Percentiles rank a stretch among this genome's conserved stretches.
phyloP scores from a whole-genome alignment of 2,888 invertebrate species.

The Microctonus hyperodae region DNA sequence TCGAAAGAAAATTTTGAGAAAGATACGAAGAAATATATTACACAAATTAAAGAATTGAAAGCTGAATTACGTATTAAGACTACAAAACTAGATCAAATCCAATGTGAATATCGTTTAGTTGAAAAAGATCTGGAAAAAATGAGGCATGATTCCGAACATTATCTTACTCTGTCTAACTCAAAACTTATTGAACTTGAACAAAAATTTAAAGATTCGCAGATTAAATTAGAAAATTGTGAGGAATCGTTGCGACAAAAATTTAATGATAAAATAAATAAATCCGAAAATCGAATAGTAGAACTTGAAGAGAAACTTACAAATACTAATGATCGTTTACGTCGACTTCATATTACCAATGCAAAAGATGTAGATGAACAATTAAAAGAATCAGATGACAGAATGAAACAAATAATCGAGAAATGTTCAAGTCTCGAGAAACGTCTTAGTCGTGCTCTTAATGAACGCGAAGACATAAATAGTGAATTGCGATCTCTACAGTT shows the following conservation, averaged over 20 bases:
- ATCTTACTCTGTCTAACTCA: conserved; percentile 41
- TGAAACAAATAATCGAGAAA: conserved; percentile 50
- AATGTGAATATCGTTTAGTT: conserved; percentile 67
- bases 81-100: conserved; percentile 65
- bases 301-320: conserved; percentile 47
- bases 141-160: conserved; percentile 42
- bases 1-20: conserved; percentile 69
- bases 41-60: conserved; percentile 68
- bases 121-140: conserved; percentile 65
- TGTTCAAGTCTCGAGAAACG: conserved; percentile 53
- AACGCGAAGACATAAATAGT: conserved; percentile 67
- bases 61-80: conserved; percentile 68
- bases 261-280: conserved; percentile 45
- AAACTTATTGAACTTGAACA: conserved; percentile 49
- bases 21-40: conserved; percentile 67
- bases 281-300: conserved; percentile 46
- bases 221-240: conserved; percentile 44
- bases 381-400: conserved; percentile 49
- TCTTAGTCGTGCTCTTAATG: conserved; percentile 48
- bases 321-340: conserved; percentile 46
- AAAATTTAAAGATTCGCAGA: conserved; percentile 46
- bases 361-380: conserved; percentile 47
- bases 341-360: conserved; percentile 43
- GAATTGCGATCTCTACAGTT: conserved; percentile 69
- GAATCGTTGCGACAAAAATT: conserved; percentile 40